Base-by-base conservation (phyloP, 2,113 vertebrate species). In the Mystacornis crossleyi region DNA sequence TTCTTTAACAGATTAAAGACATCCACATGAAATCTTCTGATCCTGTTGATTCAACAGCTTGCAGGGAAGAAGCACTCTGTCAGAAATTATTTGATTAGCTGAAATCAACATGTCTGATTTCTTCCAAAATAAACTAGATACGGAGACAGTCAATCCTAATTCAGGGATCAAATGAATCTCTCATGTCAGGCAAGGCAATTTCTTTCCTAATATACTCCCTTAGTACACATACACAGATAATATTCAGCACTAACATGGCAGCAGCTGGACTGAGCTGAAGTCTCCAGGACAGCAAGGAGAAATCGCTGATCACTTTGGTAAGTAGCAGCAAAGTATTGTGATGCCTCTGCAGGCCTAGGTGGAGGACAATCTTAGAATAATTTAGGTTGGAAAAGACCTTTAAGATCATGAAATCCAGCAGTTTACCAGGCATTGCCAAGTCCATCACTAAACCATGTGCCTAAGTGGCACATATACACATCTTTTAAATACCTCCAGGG, bases 161-260 rank as follows among this genome's bases (percentile, higher is more conserved):
- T 83, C 77, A 77, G 34, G 12, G 14, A 36, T 19, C 3, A 19
- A 67, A 71, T 19, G 2, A 18, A 71, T 57, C 24, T 73, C 40
- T 50, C 21, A 45, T 54, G 21, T 83, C 0, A 0, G 16, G 25
- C 6, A 72, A 25, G 28, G 43, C 7, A 18, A n/a, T 48, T 83
- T 80, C 55, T 86, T 72, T 79, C 28, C 28, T 86, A 40, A 62
- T 50, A 67, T 7, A 36, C 25, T 80, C 10, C 31, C 8, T 75
- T 47, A 36, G 0, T 16, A 31, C 9, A 14, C 3, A 11, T 26
- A 55, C 21, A 48, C 4, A 71, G 43, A 48, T 34, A 86, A 86
- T 16, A 23, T 57, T 65, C 90, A 66, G 13, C 50, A 28, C 12
- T 70, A 79, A 31, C 24, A 23, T 33, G 36, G 18, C 36, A 82